These are phyloP conservation scores for Cheilosia variabilis DNA, from an alignment of 2,888 invertebrate species.

Conservation along the genomic window DNA sequence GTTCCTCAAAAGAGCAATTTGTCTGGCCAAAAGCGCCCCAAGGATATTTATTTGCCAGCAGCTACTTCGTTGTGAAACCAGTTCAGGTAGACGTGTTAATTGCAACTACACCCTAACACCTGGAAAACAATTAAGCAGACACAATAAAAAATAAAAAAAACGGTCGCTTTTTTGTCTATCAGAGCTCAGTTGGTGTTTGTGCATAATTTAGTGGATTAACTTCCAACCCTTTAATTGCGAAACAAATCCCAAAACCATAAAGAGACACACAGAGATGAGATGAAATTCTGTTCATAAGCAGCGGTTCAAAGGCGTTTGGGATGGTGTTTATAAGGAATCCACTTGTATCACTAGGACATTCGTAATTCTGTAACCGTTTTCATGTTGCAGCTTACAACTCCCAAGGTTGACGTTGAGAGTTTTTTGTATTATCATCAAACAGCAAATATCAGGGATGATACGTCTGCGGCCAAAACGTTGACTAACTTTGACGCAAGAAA, in stretches of 20 bases:
- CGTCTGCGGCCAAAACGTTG: neutral
- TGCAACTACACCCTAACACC: slow-evolving; percentile 34
- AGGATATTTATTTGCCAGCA: slow-evolving; percentile 9
- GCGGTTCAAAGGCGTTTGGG: neutral
- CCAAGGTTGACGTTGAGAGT: slow-evolving; percentile 35
- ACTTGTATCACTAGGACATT: slow-evolving; percentile 23
- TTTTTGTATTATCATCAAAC: slow-evolving; percentile 21
- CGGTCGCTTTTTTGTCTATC: neutral
- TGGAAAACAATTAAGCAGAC: slow-evolving; percentile 25
- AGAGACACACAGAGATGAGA: neutral
- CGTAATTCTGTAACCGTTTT: slow-evolving; percentile 20
- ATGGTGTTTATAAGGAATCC: neutral
- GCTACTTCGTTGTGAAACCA: slow-evolving; percentile 1
- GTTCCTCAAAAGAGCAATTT: slow-evolving; percentile 25
- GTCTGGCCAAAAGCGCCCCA: slow-evolving; percentile 22
- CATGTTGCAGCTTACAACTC: slow-evolving; percentile 15
- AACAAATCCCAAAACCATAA: slow-evolving; percentile 17
- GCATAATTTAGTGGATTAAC: slow-evolving; percentile 20
- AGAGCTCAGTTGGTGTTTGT: neutral
- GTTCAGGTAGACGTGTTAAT: slow-evolving; percentile 30
- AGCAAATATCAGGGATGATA: neutral
- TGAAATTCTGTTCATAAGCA: slow-evolving; percentile 14
- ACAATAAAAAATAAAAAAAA: neutral
- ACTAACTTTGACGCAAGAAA: slow-evolving; percentile 37
- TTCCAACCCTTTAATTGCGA: neutral